These are phyloP conservation scores for Tenthredo distinguenda DNA, from an alignment of 2,888 invertebrate species.

Conservation along the genomic window DNA sequence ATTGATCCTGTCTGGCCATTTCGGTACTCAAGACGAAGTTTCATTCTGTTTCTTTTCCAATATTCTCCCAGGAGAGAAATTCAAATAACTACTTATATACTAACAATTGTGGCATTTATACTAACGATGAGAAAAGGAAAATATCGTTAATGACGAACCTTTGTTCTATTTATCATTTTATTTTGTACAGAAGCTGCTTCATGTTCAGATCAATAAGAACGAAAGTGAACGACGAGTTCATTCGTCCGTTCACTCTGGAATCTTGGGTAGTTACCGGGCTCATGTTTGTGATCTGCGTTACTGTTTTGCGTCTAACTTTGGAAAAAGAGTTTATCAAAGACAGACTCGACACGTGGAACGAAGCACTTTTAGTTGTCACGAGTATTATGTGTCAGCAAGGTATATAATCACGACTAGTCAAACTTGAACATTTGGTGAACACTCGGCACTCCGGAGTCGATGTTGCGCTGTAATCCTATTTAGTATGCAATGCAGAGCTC, in stretches of 20 bases:
- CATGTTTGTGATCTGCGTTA: conserved; percentile 18
- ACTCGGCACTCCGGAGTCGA: neutral
- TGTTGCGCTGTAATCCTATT: neutral
- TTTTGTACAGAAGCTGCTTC: conserved; percentile 51
- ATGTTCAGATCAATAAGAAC: conserved; percentile 40
- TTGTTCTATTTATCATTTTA: neutral
- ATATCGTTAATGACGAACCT: neutral
- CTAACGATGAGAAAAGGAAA: neutral
- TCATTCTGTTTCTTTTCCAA: neutral
- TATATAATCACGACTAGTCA: neutral
- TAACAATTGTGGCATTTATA: neutral
- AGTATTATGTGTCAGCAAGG: conserved; percentile 53
- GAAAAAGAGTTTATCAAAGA: conserved; percentile 7
- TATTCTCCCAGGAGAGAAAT: neutral
- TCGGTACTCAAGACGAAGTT: neutral
- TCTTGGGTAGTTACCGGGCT: conserved; percentile 39
- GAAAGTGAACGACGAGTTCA: conserved; percentile 36
- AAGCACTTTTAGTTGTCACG: neutral
- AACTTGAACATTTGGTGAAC: neutral
- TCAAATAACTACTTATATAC: neutral
- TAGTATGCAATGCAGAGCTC: neutral
- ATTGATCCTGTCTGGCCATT: conserved; percentile 57
- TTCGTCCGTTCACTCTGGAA: conserved; percentile 36
- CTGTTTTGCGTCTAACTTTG: conserved; percentile 19
- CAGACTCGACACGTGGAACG: conserved; percentile 12